These are phyloP conservation scores for Panagrolaimus sp. DNA, from an alignment of 1,140 invertebrate species.

Conservation along the genomic window DNA sequence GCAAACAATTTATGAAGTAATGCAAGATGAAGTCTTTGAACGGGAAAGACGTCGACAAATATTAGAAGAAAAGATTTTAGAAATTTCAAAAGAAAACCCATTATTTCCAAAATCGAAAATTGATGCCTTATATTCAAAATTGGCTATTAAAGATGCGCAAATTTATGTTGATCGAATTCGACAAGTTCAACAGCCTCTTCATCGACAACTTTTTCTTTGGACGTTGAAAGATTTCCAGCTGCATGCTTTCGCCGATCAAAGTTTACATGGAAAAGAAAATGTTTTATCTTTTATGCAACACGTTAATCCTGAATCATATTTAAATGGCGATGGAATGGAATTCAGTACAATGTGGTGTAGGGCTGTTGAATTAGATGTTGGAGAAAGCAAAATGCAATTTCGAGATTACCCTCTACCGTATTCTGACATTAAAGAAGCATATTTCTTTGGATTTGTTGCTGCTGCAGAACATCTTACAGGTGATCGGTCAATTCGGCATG, in stretches of 20 bases:
- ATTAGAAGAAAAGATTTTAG: conserved; percentile 76
- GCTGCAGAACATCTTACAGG: conserved; percentile 78
- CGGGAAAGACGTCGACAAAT: conserved; percentile 82
- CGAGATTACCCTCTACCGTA: conserved; percentile 87
- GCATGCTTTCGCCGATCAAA: conserved; percentile 76
- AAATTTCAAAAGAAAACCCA: conserved; percentile 73
- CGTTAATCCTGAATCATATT: conserved; percentile 71
- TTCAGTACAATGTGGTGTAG: conserved; percentile 89
- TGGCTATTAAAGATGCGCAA: conserved; percentile 81
- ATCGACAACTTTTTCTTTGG: conserved; percentile 75
- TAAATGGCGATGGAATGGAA: conserved; percentile 72
- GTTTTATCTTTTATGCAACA: conserved; percentile 69
- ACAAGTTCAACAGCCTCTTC: conserved; percentile 66
- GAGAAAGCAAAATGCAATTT: conserved; percentile 77
- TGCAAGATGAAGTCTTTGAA: conserved; percentile 92
- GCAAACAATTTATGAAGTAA: conserved; percentile 85
- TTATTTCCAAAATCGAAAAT: conserved; percentile 69
- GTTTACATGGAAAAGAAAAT: conserved; percentile 75
- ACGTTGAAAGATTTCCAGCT: conserved; percentile 70
- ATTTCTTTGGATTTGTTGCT: conserved; percentile 78
- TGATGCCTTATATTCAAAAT: conserved; percentile 77
- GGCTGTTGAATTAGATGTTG: conserved; percentile 72
- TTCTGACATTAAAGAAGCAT: conserved; percentile 73
- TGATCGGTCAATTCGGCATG: conserved; percentile 39
- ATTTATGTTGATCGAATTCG: conserved; percentile 86